Evolutionary conservation across 92 coral and sea anemone genomes (phyloP), one percentile per base, ranked within the genome.

Genomic region (Metridium senile): DNA sequence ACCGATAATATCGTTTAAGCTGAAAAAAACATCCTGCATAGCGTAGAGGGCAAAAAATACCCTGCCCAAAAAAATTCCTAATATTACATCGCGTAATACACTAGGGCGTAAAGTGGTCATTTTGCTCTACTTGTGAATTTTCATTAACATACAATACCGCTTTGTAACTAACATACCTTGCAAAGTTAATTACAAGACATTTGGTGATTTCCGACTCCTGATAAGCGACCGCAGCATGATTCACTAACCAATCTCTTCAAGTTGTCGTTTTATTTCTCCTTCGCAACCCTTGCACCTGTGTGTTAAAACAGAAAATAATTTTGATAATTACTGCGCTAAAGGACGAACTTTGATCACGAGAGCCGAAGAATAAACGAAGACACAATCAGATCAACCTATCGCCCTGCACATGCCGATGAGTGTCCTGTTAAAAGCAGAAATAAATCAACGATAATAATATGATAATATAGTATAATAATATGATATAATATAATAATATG

Each of bases 181-280:
- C 23, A 11, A 63, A 63, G 69, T 63, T 31, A 63, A 63, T 63
- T 63, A 63, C 21, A 63, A 31, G 33, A 21, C 45, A 63, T 27
- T 39, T 63, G 11, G 20, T 63, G 69, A 63, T 63, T 31, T 63
- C 69, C 69, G 69, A 63, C 39, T 30, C 43, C 69, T 63, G 69
- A 63, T 63, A 63, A 63, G 9, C 45, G 45, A 28, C 69, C 69
- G 28, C 69, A 63, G 20, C 6, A 30, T 30, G 11, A 27, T 63
- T 28, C 43, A 63, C 2, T 16, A 63, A 63, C 69, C 69, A 28
- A 28, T 63, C 26, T 31, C 10, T 63, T 16, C 69, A 30, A 28
- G 16, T 59, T 59, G 69, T 22, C 69, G 69, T 30, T 31, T 63
- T 30, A 1, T 16, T 54, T 54, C 23, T 9, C 18, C 2, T 63